Evolutionary conservation across 1,140 invertebrate species (phyloP).

Genomic region (Bombus haemorrhoidalis): DNA sequence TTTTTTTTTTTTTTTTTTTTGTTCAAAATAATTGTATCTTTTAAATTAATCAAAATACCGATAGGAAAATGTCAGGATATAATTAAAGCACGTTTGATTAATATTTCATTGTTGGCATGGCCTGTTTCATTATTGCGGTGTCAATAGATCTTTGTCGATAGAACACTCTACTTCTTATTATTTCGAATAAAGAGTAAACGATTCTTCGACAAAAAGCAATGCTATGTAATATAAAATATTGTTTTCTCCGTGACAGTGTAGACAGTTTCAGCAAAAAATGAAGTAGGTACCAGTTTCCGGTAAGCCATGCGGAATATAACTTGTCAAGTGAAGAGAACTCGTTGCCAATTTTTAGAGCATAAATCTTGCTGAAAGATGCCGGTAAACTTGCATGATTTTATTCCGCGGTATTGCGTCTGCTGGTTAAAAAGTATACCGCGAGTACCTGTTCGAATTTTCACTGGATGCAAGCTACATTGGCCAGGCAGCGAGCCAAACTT

Average conservation of each 20-base stretch:
- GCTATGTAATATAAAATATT: not conserved
- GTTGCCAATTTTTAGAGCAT: constrained; percentile 31
- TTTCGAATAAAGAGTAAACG: too few species aligned
- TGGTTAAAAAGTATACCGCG: constrained; percentile 12
- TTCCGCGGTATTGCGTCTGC: not conserved
- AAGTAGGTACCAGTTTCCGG: not conserved
- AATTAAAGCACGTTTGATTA: too few species aligned
- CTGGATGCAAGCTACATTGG: constrained; percentile 1
- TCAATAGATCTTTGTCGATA: too few species aligned
- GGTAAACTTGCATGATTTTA: constrained; percentile 25
- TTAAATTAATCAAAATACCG: too few species aligned
- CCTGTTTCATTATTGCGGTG: too few species aligned
- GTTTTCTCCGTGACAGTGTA: not conserved
- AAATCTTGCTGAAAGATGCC: constrained; percentile 23
- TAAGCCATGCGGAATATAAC: not conserved
- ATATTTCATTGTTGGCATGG: too few species aligned
- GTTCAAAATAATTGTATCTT: too few species aligned
- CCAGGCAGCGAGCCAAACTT: constrained; percentile 36
- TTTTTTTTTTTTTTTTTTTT: too few species aligned
- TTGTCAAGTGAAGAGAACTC: not conserved
- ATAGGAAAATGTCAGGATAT: too few species aligned
- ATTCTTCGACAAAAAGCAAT: too few species aligned
- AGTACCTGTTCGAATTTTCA: constrained; percentile 17
- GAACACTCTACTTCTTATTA: too few species aligned
- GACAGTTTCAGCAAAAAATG: not conserved